These are phyloP conservation scores for Bothrops jararaca DNA, from an alignment of 2,113 vertebrate genomes.

Conservation along the genomic window DNA sequence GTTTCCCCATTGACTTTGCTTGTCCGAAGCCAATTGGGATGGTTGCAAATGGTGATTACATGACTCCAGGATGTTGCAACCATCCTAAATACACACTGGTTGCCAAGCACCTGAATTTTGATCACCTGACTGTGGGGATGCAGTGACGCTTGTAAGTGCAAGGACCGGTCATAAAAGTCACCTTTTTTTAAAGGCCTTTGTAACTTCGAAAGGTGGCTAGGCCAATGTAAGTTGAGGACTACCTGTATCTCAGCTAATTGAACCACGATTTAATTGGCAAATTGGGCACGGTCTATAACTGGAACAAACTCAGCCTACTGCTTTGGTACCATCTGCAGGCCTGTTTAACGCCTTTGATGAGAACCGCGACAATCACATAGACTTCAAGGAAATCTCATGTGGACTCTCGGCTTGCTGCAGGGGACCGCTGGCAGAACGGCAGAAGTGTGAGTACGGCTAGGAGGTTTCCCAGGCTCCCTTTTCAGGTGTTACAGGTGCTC, in stretches of 20 bases:
- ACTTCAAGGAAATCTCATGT: constrained; percentile 99
- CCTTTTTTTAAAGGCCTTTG: not conserved
- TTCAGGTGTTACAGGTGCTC: not conserved
- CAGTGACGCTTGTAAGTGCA: no score
- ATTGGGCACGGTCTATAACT: not conserved
- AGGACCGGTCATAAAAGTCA: no score
- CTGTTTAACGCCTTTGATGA: constrained; percentile 99
- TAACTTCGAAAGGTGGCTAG: not conserved
- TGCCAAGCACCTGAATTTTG: no score
- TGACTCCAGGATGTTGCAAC: no score
- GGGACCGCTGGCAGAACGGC: constrained; percentile 92
- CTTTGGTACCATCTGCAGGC: constrained; percentile 73
- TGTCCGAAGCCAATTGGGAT: no score
- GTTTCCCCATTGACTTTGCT: no score
- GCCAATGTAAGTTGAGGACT: not conserved
- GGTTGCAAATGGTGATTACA: no score
- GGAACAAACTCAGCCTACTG: not conserved
- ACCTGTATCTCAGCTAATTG: not conserved
- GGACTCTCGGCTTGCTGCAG: constrained; percentile 96
- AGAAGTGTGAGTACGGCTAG: constrained; percentile 86
- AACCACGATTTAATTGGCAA: not conserved
- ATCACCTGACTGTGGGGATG: no score
- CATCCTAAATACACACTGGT: no score
- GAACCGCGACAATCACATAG: constrained; percentile 99
- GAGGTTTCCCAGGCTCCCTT: not conserved